Evolutionary conservation across 1,140 invertebrate species (phyloP).

Genomic region (Solenopsis invicta): DNA sequence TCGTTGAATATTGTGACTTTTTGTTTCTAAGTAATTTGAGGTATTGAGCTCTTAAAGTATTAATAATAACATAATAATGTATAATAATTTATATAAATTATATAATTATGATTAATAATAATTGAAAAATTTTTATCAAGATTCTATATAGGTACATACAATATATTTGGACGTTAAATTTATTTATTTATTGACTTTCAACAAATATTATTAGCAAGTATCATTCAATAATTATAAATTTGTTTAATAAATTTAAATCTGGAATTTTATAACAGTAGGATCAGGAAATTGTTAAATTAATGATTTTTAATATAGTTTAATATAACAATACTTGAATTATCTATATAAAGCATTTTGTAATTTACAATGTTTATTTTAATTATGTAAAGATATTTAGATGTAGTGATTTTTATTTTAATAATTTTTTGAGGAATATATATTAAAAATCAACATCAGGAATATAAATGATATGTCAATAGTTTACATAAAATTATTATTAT

Average conservation of each 20-base stretch:
- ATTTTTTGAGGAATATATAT: neutral
- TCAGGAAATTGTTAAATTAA: neutral
- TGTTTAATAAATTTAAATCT: neutral
- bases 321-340: neutral
- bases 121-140: neutral
- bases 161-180: neutral
- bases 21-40: neutral
- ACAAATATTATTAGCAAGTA: neutral
- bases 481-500: constrained; percentile 10
- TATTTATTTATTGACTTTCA: neutral
- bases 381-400: too few species aligned
- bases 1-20: neutral
- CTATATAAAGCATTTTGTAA: neutral
- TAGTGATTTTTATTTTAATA: neutral
- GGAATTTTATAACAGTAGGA: neutral
- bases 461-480: neutral
- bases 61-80: constrained; percentile 10
- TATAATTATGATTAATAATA: neutral
- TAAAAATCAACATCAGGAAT: neutral
- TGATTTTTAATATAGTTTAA: neutral
- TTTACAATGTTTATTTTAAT: too few species aligned
- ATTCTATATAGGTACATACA: neutral
- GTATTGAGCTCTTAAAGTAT: neutral
- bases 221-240: neutral
- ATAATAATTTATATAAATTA: neutral